Evolutionary conservation across 2,888 invertebrate species (phyloP), one percentile per base, ranked within the genome.

Genomic region (Caenorhabditis angaria): DNA sequence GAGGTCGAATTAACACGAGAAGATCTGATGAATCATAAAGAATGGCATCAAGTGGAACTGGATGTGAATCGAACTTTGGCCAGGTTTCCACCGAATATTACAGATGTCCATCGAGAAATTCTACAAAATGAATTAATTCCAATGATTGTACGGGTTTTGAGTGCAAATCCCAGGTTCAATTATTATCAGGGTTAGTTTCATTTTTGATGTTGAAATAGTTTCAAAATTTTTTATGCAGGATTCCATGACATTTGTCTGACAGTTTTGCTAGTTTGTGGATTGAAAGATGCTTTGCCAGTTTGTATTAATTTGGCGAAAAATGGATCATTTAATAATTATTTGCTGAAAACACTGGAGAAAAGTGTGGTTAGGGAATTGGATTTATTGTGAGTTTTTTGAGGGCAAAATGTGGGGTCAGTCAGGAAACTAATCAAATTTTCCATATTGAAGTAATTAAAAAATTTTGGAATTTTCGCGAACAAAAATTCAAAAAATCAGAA

Each of bases 221-320:
- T 28, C 14, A 18, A 27, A 51, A 56, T 18, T 25, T 27, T 32
- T 32, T 60, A 57, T 79, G 62, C 59, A 85, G 87, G 87, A 2
- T 87, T 87, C 47, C 87, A 87, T 67, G 87, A 87, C 68, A 81
- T 83, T 63, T 86, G 82, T 66, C 78, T 83, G 50, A 86, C 85
- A 18, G 66, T 84, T 53, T 75, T 83, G 70, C 76, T 83, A 54
- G 85, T 81, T 41, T 70, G 85, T 55, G 87, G 81, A 6, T 71
- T 70, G 28, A 72, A 76, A 47, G 70, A 70, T n/a, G 85, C 83
- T 2, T 66, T 72, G 10, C 29, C 57, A 32, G 59, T 77, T 18
- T 77, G 77, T 63, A 60, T 64, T 29, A 71, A 74, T 29, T 54
- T 80, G 14, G 71, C 80, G 3, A 63, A 67, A 59, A 59, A 63